phyloP scores from a whole-genome alignment of 1,140 invertebrate genomes.

The Colletes latitarsis region DNA sequence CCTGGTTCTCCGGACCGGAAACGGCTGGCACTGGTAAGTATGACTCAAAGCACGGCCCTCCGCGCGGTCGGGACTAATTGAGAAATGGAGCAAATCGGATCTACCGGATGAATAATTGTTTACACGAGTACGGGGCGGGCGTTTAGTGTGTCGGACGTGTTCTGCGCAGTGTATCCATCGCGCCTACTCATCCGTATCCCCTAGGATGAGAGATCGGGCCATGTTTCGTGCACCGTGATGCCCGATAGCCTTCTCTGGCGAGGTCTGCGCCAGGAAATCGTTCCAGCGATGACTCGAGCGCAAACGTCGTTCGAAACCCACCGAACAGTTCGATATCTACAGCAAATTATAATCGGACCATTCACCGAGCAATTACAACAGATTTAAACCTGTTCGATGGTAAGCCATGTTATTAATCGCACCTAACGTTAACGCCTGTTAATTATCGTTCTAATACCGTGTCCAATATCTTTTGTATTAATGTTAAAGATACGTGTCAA shows the following conservation, averaged over 20 bases:
- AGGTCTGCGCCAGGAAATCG: slow-evolving; percentile 13
- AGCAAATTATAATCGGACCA: too few species aligned
- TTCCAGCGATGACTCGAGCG: slow-evolving; percentile 29
- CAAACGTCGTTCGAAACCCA: background rate
- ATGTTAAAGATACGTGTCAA: too few species aligned
- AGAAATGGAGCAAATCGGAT: slow-evolving; percentile 52
- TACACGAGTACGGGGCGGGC: slow-evolving; percentile 52
- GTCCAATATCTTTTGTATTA: too few species aligned
- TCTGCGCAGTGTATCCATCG: slow-evolving; percentile 63
- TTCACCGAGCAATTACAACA: background rate
- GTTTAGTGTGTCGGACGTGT: slow-evolving; percentile 57
- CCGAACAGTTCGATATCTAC: background rate
- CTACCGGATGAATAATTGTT: slow-evolving; percentile 62
- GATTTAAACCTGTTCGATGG: too few species aligned
- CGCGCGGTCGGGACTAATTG: slow-evolving; percentile 25
- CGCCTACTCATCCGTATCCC: slow-evolving; percentile 62
- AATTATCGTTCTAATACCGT: too few species aligned
- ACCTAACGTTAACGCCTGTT: too few species aligned
- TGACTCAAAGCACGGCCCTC: slow-evolving; percentile 35
- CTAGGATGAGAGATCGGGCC: slow-evolving; percentile 51
- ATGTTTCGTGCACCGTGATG: slow-evolving; percentile 50
- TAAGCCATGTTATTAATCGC: too few species aligned
- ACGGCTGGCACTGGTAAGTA: slow-evolving; percentile 15
- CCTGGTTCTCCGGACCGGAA: slow-evolving; percentile 43
- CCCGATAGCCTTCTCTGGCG: slow-evolving; percentile 41